These are phyloP conservation scores for Struthidea cinerea DNA, from an alignment of 2,113 vertebrate species.

Conservation along the genomic window DNA sequence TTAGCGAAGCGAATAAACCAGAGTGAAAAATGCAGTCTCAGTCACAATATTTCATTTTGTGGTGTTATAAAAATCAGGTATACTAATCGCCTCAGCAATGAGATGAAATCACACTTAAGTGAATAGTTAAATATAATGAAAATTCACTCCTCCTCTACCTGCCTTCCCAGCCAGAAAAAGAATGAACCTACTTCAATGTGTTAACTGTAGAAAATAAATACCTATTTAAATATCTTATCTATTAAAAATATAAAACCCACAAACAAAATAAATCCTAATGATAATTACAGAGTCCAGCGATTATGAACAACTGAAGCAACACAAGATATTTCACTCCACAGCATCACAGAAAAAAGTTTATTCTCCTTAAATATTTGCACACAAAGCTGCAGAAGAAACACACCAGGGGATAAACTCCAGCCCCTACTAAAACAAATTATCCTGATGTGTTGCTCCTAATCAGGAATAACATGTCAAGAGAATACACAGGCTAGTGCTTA, in stretches of 20 bases:
- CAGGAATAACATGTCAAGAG: background rate
- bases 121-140: background rate
- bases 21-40: background rate
- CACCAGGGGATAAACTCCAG: background rate
- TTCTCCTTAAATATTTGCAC: background rate
- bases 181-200: background rate
- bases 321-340: background rate
- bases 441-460: background rate
- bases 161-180: fast-evolving
- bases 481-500: background rate
- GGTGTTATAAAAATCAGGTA: background rate
- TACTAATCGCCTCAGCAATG: background rate
- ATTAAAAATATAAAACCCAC: background rate
- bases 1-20: background rate
- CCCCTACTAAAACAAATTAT: background rate
- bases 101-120: background rate
- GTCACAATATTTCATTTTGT: background rate
- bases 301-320: background rate
- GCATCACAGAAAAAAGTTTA: fast-evolving
- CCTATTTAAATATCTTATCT: background rate
- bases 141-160: background rate
- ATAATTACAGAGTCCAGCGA: background rate
- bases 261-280: background rate
- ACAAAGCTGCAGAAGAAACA: background rate
- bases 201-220: background rate